Conservation (phyloP, 2,797 vertebrate species). For the Rhynchonycteris naso region DNA sequence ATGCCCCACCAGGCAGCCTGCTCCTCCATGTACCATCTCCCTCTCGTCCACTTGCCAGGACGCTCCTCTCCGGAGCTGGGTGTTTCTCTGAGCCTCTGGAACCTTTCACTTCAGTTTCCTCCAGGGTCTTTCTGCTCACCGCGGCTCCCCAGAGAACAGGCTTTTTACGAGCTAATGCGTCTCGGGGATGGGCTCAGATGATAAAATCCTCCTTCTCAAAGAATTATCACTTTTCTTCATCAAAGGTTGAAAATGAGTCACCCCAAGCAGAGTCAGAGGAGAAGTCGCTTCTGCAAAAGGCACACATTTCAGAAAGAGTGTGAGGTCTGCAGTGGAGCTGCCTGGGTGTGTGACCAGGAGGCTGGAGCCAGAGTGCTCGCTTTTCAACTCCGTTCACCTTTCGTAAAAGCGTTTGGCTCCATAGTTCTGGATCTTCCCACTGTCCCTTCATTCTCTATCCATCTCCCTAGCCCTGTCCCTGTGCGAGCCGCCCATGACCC, state of each 20-base stretch:
- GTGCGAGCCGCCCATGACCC: accelerated
- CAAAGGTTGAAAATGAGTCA: neutral
- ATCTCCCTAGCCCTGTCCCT: accelerated
- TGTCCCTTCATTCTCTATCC: neutral
- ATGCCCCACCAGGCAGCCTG: neutral
- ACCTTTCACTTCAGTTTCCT: neutral
- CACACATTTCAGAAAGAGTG: neutral
- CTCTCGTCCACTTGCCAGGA: neutral
- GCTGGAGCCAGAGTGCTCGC: neutral
- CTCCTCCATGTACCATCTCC: neutral
- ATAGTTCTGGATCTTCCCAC: neutral
- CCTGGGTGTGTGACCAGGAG: neutral
- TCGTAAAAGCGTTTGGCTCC: neutral
- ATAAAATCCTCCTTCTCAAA: neutral
- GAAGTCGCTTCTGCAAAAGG: neutral
- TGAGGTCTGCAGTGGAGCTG: too few species aligned
- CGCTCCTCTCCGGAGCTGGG: too few species aligned
- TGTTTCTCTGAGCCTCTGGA: too few species aligned
- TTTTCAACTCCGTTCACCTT: neutral
- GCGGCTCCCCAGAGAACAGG: too few species aligned
- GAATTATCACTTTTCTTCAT: neutral
- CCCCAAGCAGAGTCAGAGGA: neutral
- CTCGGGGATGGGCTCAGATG: neutral
- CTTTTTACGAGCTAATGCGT: neutral
- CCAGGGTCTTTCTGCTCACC: neutral